Evolutionary conservation across 2,888 invertebrate genomes (phyloP).

Genomic region (Drosophila anceps): DNA sequence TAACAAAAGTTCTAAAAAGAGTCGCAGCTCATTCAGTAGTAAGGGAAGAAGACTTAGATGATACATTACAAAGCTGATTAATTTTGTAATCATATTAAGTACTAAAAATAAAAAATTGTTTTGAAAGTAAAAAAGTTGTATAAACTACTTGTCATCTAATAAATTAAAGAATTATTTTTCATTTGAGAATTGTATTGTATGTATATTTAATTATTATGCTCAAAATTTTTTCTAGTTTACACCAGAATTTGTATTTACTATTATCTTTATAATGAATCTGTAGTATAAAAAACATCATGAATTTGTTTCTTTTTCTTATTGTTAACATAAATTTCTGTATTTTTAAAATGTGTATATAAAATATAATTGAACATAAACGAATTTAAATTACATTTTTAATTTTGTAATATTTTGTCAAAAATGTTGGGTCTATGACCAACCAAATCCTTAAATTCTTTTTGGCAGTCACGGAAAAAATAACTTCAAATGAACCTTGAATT

Average conservation of each 20-base stretch:
- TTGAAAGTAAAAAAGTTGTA: constrained; percentile 31
- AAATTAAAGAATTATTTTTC: constrained; percentile 22
- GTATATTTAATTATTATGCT: background rate
- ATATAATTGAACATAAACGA: background rate
- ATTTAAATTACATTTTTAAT: background rate
- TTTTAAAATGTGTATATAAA: background rate
- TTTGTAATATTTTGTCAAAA: too few relatives aligned
- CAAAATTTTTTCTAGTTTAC: background rate
- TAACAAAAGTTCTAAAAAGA: constrained; percentile 94
- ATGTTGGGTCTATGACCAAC: too few relatives aligned
- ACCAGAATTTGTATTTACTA: background rate
- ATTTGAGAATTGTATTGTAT: background rate
- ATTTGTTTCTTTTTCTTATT: background rate
- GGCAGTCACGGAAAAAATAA: too few relatives aligned
- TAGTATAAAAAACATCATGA: background rate
- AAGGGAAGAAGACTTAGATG: constrained; percentile 96
- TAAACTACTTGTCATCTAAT: constrained; percentile 35
- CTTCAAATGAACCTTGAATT: too few relatives aligned
- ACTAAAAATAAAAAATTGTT: constrained; percentile 21
- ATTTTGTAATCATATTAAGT: constrained; percentile 26
- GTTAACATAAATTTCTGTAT: background rate
- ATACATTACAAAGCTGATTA: constrained; percentile 94
- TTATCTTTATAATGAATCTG: background rate
- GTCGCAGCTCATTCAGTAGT: constrained; percentile 90
- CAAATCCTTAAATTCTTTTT: too few relatives aligned